phyloP scores from a whole-genome alignment of 1,140 invertebrate genomes.

The Ceratina japonica region DNA sequence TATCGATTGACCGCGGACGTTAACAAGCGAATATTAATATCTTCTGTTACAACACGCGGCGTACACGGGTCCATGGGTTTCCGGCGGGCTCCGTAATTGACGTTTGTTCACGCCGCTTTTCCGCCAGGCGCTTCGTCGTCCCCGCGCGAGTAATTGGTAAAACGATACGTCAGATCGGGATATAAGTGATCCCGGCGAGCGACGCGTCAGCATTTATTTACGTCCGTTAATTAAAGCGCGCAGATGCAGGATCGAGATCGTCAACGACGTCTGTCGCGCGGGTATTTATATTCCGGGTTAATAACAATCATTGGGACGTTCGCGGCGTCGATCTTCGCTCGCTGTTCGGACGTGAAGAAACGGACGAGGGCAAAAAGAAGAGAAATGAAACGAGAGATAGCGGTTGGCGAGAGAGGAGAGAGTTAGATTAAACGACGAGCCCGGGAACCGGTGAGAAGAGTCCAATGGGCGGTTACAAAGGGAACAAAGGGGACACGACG shows the following conservation, averaged over 20 bases:
- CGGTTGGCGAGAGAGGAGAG: not conserved
- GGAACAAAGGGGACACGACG: constrained; percentile 1
- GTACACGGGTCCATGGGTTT: not conserved
- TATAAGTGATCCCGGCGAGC: too few species aligned
- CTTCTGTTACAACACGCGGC: constrained; percentile 19
- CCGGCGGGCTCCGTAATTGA: not conserved
- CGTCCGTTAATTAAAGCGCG: too few species aligned
- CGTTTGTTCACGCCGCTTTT: not conserved
- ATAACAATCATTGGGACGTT: too few species aligned
- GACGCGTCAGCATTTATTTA: too few species aligned
- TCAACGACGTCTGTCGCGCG: too few species aligned
- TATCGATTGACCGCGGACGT: constrained; percentile 38
- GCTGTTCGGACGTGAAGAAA: not conserved
- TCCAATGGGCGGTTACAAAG: constrained; percentile 13
- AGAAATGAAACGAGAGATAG: constrained; percentile 23
- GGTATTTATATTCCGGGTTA: too few species aligned
- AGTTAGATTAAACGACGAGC: constrained; percentile 34
- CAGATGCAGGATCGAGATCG: too few species aligned
- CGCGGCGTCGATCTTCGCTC: not conserved
- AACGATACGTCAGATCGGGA: not conserved
- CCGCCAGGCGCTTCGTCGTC: not conserved
- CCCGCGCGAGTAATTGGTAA: not conserved
- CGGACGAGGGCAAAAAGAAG: constrained; percentile 21
- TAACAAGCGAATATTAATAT: constrained; percentile 46
- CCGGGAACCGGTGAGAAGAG: not conserved